Conservation (phyloP, 2,113 vertebrate genomes). For the Hemichromis elongatus region DNA sequence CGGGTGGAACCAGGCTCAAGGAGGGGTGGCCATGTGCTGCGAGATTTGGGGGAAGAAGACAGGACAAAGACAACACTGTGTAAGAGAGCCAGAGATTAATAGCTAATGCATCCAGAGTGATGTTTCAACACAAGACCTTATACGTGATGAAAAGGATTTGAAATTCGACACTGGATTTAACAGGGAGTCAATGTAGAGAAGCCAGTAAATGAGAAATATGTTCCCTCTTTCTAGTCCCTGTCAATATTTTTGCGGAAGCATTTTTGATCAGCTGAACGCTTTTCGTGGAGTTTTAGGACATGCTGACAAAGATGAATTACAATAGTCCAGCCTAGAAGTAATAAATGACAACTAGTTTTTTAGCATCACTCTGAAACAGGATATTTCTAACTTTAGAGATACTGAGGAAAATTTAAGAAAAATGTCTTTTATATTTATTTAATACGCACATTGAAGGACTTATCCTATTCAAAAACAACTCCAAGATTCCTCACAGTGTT, state of each 20-base stretch:
- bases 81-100: no score
- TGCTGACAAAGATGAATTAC: neutral
- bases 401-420: neutral
- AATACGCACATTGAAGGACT: neutral
- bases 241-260: neutral
- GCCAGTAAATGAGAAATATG: neutral
- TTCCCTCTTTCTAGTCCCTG: neutral
- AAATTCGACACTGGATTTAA: neutral
- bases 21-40: no score
- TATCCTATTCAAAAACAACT: neutral
- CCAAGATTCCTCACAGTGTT: neutral
- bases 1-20: neutral
- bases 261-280: neutral
- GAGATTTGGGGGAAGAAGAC: no score
- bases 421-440: neutral
- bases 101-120: no score
- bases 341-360: neutral
- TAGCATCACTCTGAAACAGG: neutral
- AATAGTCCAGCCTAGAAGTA: neutral
- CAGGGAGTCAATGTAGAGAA: neutral
- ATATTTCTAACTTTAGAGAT: neutral
- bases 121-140: no score
- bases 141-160: no score
- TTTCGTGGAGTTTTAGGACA: neutral
- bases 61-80: no score